phyloP scores from a whole-genome alignment of 2,888 invertebrate species.

The Caenorhabditis plicata region DNA sequence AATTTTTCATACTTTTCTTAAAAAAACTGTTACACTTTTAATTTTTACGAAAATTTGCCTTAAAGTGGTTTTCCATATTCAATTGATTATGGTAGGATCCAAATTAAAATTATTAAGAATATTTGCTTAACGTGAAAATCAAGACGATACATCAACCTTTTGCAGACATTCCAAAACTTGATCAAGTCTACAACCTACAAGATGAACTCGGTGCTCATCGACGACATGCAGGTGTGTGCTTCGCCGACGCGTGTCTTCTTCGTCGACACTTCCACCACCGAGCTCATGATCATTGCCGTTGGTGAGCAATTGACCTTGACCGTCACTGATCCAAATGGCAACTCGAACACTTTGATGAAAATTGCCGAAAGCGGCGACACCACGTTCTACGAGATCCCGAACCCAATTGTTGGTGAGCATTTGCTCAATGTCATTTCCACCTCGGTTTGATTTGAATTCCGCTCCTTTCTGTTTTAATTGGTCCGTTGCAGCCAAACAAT shows the following conservation, averaged over 20 bases:
- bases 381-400: slow-evolving; percentile 24
- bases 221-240: slow-evolving; percentile 29
- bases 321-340: slow-evolving; percentile 48
- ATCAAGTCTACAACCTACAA: slow-evolving; percentile 41
- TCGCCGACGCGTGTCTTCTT: slow-evolving; percentile 40
- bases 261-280: slow-evolving; percentile 43
- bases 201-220: slow-evolving; percentile 43
- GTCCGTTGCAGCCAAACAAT: slow-evolving; percentile 18
- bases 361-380: slow-evolving; percentile 18
- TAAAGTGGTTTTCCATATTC: no score
- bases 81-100: no score
- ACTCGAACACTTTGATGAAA: slow-evolving; percentile 9
- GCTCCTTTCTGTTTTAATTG: no score
- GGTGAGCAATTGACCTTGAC: slow-evolving; percentile 42
- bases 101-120: no score
- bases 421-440: slow-evolving; percentile 26
- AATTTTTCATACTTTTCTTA: no score
- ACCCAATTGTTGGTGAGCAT: slow-evolving; percentile 41
- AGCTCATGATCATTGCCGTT: slow-evolving; percentile 44
- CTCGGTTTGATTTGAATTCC: slow-evolving; percentile 1
- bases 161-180: slow-evolving; percentile 29
- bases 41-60: no score
- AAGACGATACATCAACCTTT: background rate
- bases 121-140: no score
- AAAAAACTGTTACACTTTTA: no score